Base-by-base conservation (phyloP, 2,888 invertebrate genomes). In the Kuschelorhynchus macadamiae region DNA sequence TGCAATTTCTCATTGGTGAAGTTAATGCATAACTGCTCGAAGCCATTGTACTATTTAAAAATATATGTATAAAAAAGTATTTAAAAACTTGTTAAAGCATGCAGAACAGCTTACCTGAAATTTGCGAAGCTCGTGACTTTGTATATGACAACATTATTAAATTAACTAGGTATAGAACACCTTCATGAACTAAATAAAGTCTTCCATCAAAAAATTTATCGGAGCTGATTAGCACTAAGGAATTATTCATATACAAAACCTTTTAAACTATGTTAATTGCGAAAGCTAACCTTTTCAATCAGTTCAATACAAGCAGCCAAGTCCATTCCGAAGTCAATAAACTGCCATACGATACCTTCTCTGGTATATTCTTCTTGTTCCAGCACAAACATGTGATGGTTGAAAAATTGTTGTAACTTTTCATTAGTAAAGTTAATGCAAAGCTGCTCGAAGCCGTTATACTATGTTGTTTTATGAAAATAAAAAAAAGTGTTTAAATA, bases 401-500 rank as follows among this genome's bases (percentile, higher is more conserved):
- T 98, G 92, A 98, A 98, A 90, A 98, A 98, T 88, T 98, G 98
- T 88, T 98, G 98, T 79, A 98, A 91, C 88, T 97, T 96, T 87
- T 98, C 98, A 86, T 98, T 98, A 86, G 98, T 98, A 89, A 98
- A 98, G 90, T 98, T 98, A 91, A 98, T 98, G 90, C 98, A 98
- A 86, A 98, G 91, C 90, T 98, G 98, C 87, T 98, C 98, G 89
- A 98, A 98, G 86, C 97, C 96, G 89, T 98, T 98, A 89, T 88
- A 96, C 97, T 97, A 76, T 25, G 32, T 3, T 52, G 8, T 36
- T 47, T 46, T 68, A 72, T 63, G 46, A 36, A 55, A 61, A 71
- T 44, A 41, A 53, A 68, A 71, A 61, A 63, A 36, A 66, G 17
- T 14, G 25, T 20, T 64, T 32, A 53, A 25, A 46, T 42, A 46